A percentile compares a stretch with the other conserved stretches of the same genome.
Evolutionary conservation across 2,797 vertebrate species (phyloP).

Genomic region (Protosalanx chinensis): DNA sequence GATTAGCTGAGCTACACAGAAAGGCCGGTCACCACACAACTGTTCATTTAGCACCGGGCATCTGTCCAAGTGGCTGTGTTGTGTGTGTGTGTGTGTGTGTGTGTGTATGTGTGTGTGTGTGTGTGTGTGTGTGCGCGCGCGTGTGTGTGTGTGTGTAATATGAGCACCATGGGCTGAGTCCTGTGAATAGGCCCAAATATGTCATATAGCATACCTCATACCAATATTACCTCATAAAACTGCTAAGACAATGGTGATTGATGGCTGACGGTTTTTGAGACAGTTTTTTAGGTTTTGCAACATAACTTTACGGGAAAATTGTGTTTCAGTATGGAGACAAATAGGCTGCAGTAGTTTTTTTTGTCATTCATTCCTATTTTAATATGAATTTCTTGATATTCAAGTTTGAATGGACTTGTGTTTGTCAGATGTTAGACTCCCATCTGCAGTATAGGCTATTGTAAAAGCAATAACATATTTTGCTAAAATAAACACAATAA

Average conservation of each 20-base stretch:
- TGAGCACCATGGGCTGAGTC: slow-evolving; percentile 10
- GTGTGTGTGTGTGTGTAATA: slow-evolving; percentile 15
- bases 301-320: not conserved
- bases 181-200: slow-evolving; percentile 15
- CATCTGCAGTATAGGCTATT: not conserved
- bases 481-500: not conserved
- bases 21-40: slow-evolving; percentile 35
- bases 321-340: not conserved
- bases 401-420: too few relatives aligned
- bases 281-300: too few relatives aligned
- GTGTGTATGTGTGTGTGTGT: slow-evolving; percentile 7
- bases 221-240: slow-evolving; percentile 1
- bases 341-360: not conserved
- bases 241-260: not conserved
- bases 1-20: slow-evolving; percentile 34
- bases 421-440: too few relatives aligned
- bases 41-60: slow-evolving; percentile 26
- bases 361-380: not conserved
- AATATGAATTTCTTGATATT: too few relatives aligned
- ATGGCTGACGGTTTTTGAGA: not conserved
- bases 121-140: slow-evolving; percentile 6
- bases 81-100: not conserved
- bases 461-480: not conserved
- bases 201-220: not conserved
- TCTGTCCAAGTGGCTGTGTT: slow-evolving; percentile 23